phyloP scores from a whole-genome alignment of 2,797 vertebrate genomes.

The Thamnophis elegans region DNA sequence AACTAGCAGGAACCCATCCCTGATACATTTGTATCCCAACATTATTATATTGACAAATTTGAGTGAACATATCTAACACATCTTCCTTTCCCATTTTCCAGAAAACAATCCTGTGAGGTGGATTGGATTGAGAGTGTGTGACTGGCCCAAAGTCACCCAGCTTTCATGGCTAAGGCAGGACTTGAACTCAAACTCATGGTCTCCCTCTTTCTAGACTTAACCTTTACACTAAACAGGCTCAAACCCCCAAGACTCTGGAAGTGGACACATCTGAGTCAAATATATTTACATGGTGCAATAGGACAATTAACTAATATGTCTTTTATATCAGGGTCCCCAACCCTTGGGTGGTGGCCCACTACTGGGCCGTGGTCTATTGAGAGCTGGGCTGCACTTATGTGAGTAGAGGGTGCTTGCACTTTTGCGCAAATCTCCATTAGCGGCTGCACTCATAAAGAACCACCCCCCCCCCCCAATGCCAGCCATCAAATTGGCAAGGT shows the following conservation, averaged over 20 bases:
- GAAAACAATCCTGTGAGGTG: not conserved
- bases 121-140: not conserved
- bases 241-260: not conserved
- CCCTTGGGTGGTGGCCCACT: not conserved
- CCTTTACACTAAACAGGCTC: not conserved
- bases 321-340: not conserved
- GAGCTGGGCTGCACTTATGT: not conserved
- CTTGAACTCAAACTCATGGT: not conserved
- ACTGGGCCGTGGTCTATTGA: not conserved
- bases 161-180: not conserved
- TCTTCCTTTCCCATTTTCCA: not conserved
- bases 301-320: not conserved
- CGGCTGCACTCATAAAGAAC: no score
- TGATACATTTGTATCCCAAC: not conserved
- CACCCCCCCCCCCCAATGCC: rapidly evolving
- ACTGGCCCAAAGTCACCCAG: not conserved
- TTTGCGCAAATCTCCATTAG: not conserved
- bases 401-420: not conserved
- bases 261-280: not conserved
- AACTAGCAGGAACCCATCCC: no score
- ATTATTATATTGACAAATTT: not conserved
- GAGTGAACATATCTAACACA: not conserved
- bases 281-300: not conserved
- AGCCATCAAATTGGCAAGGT: no score
- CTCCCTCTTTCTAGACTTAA: not conserved